Evolutionary conservation across 1,140 invertebrate genomes (phyloP), one percentile per base, ranked within the genome.

Genomic region (Ceratina calcarata): DNA sequence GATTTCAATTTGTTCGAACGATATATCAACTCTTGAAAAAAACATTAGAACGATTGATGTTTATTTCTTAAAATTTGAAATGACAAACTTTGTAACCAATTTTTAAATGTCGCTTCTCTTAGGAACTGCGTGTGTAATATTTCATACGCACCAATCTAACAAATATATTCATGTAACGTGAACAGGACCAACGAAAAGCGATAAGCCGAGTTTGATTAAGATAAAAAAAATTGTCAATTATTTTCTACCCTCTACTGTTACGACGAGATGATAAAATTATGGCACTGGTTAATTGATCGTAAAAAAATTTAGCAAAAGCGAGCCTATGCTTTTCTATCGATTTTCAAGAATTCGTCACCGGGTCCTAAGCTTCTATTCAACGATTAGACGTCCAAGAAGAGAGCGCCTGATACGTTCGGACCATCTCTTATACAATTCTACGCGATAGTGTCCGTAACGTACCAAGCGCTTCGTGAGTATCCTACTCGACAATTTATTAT

Each of bases 361-460:
- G 24, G 37, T 65, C n/a, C 4, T 24, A 27, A 27, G 51, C 27
- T 70, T 3, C 68, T n/a, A 27, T 32, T 16, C 45, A 69, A 49
- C 64, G 65, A 68, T 69, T 27, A 68, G 74, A 77, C 74, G 65
- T 51, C 65, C 74, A 69, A 51, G 55, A 27, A n/a, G 22, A 10
- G n/a, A 77, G 65, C 22, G 4, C 55, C 15, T 45, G 74, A 57
- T 75, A 7, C 62, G 27, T 24, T 65, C 13, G 37, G 18, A 27
- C 20, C 37, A 45, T 51, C 37, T 20, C 3, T 24, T 12, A 37
- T 45, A 60, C 57, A 16, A 12, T 20, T 45, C 20, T 20, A 53
- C 49, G 55, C 53, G 45, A 32, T 12, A 45, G 37, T 13, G 8
- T 13, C 22, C 60, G 16, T 15, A 15, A 22, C 51, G 72, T 27